Evolutionary conservation across 2,888 invertebrate genomes (phyloP), one percentile per base, ranked within the genome.

Genomic region (Chrysolina americana): DNA sequence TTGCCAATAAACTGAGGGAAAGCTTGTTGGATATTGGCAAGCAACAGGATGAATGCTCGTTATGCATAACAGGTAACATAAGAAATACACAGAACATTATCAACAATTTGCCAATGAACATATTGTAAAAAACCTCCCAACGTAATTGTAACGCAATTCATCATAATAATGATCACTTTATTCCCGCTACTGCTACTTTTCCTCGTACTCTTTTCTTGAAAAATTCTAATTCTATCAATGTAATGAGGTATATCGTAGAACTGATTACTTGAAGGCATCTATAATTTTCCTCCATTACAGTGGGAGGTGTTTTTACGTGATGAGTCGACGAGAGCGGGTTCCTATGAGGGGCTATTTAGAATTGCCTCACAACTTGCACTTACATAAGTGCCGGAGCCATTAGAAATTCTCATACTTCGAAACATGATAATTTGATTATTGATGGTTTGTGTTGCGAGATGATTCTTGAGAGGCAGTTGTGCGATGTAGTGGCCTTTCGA

Each of bases 401-500:
- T 21, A 53, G 53, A 13, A 53, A 11, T 53, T 23, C 11, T 53
- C 15, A 53, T 53, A 48, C 53, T 53, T 13, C 19, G 53, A 53
- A 53, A 23, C 19, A 53, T 21, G 53, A 53, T 53, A 53, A 53
- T 23, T 53, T 53, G 53, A 21, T 53, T 53, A 53, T 53, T 53
- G 21, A 53, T 21, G 53, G 53, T 53, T 53, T 21, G 53, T 11
- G 21, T 53, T 53, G 21, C 21, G 53, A 53, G 53, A 53, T 0
- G 3, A 53, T 21, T 48, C 48, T 48, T 53, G 23, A 53, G 19
- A 21, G 21, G 23, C 19, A 53, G 23, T 17, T 19, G 19, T 15
- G 21, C 19, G 23, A 0, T 11, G 9, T 23, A 13, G 19, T 5
- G 13, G 19, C 21, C 36, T 53, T 53, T 13, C 53, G 6, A 3